Conservation (phyloP, 2,797 vertebrate species). For the Merluccius polli region DNA sequence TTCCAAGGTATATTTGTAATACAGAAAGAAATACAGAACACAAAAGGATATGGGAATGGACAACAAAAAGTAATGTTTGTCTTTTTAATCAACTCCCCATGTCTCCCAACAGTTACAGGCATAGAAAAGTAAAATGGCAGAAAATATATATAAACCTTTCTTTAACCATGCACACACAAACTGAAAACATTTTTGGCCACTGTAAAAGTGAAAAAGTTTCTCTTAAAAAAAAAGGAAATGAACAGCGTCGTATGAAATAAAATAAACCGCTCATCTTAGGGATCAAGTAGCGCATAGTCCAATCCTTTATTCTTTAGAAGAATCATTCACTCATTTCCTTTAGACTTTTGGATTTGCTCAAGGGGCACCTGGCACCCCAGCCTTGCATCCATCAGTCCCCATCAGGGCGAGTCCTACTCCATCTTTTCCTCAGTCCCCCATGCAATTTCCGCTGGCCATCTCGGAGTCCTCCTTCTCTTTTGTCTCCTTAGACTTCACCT, state of each 20-base stretch:
- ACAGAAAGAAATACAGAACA: not conserved
- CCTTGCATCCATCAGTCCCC: not conserved
- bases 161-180: conserved; percentile 32
- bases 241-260: conserved; percentile 42
- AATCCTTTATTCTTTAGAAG: not conserved
- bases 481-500: conserved; percentile 19
- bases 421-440: not conserved
- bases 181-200: conserved; percentile 13
- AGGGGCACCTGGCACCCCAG: not conserved
- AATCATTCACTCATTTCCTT: not conserved
- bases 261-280: conserved; percentile 42
- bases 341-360: conserved; percentile 6
- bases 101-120: conserved; percentile 35
- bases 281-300: not conserved
- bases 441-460: conserved; percentile 28
- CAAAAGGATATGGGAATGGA: not conserved
- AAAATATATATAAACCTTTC: conserved; percentile 28
- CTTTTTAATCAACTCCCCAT: conserved; percentile 47
- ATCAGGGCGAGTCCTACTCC: not conserved
- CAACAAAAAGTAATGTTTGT: not conserved
- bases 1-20: not conserved
- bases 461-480: conserved; percentile 35
- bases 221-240: conserved; percentile 40
- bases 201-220: conserved; percentile 11
- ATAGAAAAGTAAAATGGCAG: conserved; percentile 45